These are phyloP conservation scores for Chrysaora quinquecirrha DNA, from an alignment of 30 jellyfish, hydroid and myxozoan species.

Conservation along the genomic window DNA sequence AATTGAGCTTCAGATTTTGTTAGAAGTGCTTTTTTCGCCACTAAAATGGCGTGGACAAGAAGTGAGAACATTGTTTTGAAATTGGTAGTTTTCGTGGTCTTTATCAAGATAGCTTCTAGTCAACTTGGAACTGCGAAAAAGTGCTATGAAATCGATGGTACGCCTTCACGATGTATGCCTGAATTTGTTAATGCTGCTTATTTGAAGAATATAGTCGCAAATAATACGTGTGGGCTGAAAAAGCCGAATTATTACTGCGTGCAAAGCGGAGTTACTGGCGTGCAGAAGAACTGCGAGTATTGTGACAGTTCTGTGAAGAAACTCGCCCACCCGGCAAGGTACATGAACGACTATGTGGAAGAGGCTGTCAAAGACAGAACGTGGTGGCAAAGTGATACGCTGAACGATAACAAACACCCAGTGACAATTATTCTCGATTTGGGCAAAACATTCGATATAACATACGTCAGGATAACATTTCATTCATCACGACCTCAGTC, in stretches of 20 bases:
- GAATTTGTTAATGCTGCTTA: slow-evolving; percentile 95
- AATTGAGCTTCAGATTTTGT: not conserved
- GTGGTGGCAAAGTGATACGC: slow-evolving; percentile 99
- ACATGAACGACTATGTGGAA: slow-evolving; percentile 80
- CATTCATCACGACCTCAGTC: slow-evolving; percentile 93
- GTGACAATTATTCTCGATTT: slow-evolving; percentile 81
- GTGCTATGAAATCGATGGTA: slow-evolving; percentile 85
- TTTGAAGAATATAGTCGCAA: slow-evolving; percentile 72
- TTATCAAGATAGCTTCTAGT: slow-evolving; percentile 19
- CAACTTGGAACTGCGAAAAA: slow-evolving; percentile 81
- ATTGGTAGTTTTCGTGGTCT: slow-evolving; percentile 19
- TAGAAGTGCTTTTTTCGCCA: not conserved
- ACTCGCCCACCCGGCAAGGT: slow-evolving; percentile 80
- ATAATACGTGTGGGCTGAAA: slow-evolving; percentile 88
- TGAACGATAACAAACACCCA: slow-evolving; percentile 77
- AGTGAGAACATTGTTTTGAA: not conserved
- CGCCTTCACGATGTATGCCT: slow-evolving; percentile 96
- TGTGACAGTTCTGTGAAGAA: slow-evolving; percentile 68
- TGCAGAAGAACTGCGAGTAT: slow-evolving; percentile 71
- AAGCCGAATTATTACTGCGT: slow-evolving; percentile 74
- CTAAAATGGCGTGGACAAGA: no score
- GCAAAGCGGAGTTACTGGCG: slow-evolving; percentile 88
- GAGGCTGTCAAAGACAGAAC: slow-evolving; percentile 60
- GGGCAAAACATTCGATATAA: slow-evolving; percentile 84
- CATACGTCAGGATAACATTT: slow-evolving; percentile 86